Base-by-base conservation (phyloP, 2,113 vertebrate genomes). In the Myanophis thanlyinensis region DNA sequence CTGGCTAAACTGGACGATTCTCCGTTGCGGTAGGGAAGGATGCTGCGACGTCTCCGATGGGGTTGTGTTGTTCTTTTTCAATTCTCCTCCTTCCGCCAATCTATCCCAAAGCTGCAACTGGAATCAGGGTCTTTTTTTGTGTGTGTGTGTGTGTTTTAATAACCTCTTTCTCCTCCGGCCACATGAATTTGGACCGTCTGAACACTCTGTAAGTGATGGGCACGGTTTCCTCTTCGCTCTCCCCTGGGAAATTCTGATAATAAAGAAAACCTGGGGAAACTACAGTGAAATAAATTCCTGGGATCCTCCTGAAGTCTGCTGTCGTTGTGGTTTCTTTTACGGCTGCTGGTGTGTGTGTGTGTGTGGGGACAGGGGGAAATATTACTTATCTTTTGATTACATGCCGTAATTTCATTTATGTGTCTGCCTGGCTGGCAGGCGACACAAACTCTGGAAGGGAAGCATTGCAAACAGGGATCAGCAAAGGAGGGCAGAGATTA, bases 41-140 rank as follows among this genome's bases (percentile, higher is more conserved):
- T 40, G 91, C 49, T 15, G 18, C 1, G 30, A 52, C 85, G 40
- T 40, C 67, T 0, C 1, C 18, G 23, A 6, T 44, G 54, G 5
- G n/a, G 80, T 18, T 5, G 8, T 0, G 3, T 56, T 12, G 80
- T 94, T 97, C 94, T 94, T 97, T 95, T 96, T 85, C 93, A 88
- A 56, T 27, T 96, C 15, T 93, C 1, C 7, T 27, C 7, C 59
- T 40, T 40, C 0, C 35, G 2, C 22, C n/a, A n/a, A n/a, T n/a
- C 40, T 8, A 49, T n/a, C 5, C 30, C 8, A 97, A 6, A 73
- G 35, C 1, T 49, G n/a, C 54, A 11, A 47, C 11, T 15, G 15
- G 47, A 87, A 59, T n/a, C 13, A 5, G 10, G 2, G 25, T 27
- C 23, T 18, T 8, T 54, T 1, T 62, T 10, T 8, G 51, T 56